Evolutionary conservation across 2,888 invertebrate genomes (phyloP), one percentile per base, ranked within the genome.

Genomic region (Dinocampus coccinellae): DNA sequence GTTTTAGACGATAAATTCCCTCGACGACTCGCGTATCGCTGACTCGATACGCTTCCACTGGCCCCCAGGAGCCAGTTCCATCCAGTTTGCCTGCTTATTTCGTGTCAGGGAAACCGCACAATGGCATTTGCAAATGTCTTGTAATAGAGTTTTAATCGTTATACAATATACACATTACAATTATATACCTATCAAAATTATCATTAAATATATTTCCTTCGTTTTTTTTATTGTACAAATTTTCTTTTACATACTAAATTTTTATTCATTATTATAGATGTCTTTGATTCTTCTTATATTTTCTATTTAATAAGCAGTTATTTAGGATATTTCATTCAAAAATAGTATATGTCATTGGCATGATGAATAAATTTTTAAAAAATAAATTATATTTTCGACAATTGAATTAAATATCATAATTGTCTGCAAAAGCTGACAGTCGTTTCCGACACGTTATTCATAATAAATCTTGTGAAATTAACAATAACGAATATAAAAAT

Each of bases 1-100:
- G 75, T 78, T 79, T 77, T 81, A 77, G 77, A 79, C 82, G 82
- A 82, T 84, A 83, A 84, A 83, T 84, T 84, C 80, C 81, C 82
- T 78, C 80, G 81, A 81, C 80, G 81, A 81, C 81, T 80, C 79
- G 76, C 80, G 81, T 78, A 78, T 80, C 80, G 82, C 82, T 79
- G 81, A 82, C 81, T 82, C 75, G 75, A 75, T 75, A 76, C 73
- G 73, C 70, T 66, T 60, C 58, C 69, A 36, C 70, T 47, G 55
- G n/a, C 55, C 26, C 26, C 36, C 47, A 53, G 20, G 47, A 36
- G 24, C 62, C 39, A 11, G 24, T 42, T 24, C 26, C 62, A 36
- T 39, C 33, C 33, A n/a, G 47, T 57, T 66, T 16, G 57, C 55
- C 26, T 36, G 39, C 57, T 66, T 57, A 57, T 64, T 64, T 64